Conservation (phyloP, 2,888 invertebrate genomes). For the Ennomos erosarius region DNA sequence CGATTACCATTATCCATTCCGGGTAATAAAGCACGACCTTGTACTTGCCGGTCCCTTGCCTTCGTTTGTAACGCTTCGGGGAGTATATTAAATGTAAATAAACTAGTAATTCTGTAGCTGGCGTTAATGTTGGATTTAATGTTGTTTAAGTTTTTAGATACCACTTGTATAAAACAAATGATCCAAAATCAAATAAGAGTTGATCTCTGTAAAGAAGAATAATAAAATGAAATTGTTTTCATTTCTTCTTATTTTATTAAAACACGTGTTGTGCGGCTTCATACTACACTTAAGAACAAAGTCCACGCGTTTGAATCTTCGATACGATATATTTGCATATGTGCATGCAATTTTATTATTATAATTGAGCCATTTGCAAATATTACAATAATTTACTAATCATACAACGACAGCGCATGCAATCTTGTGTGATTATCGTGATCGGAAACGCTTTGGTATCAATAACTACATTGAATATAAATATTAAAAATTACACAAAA, state of each 20-base stretch:
- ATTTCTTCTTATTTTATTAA: no score
- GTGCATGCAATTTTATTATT: background rate
- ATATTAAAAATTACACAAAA: no score
- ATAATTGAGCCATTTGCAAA: slow-evolving; percentile 24
- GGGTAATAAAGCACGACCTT: slow-evolving; percentile 43
- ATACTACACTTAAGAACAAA: no score
- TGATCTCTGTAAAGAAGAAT: no score
- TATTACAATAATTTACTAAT: slow-evolving; percentile 12
- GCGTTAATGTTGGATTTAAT: background rate
- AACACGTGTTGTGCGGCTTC: no score
- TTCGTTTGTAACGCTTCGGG: slow-evolving; percentile 39
- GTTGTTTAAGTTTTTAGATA: background rate
- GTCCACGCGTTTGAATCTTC: background rate
- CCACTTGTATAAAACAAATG: no score
- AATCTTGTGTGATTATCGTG: no score
- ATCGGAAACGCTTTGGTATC: no score
- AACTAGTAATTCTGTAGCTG: slow-evolving; percentile 7
- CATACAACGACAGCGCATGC: no score
- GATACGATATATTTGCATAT: slow-evolving; percentile 2
- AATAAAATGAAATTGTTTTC: no score
- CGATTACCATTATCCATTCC: slow-evolving; percentile 35
- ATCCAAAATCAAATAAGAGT: no score
- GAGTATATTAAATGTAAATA: slow-evolving; percentile 25
- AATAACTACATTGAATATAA: no score
- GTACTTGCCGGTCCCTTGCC: slow-evolving; percentile 34